A percentile compares a stretch with the other conserved stretches of the same genome.
Conservation (phyloP, 2,113 vertebrate genomes). For the Cisticola juncidis region DNA sequence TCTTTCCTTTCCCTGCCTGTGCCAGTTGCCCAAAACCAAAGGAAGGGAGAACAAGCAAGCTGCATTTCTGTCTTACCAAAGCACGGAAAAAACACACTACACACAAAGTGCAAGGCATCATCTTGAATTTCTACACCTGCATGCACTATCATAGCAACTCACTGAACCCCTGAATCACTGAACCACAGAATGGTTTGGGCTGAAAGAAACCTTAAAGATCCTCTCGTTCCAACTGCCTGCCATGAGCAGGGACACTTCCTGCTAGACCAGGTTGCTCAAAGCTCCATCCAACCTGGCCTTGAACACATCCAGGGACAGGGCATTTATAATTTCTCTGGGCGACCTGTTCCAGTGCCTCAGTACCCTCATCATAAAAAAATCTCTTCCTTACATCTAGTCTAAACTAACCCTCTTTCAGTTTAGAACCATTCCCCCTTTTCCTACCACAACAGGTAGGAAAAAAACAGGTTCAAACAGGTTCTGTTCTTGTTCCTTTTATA, state of each 20-base stretch:
- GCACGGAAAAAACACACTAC: not conserved
- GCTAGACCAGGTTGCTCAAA: not conserved
- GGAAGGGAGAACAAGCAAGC: not conserved
- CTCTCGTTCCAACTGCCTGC: not conserved
- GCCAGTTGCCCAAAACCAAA: not conserved
- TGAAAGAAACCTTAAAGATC: not conserved
- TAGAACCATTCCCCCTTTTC: not conserved
- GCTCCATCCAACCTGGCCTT: not conserved
- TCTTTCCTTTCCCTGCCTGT: not conserved
- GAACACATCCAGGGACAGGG: not conserved
- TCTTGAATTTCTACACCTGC: not conserved
- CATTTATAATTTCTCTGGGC: not conserved
- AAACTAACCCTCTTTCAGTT: not conserved
- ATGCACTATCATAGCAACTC: not conserved
- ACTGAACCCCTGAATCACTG: not conserved
- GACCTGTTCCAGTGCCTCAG: not conserved
- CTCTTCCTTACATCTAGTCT: not conserved
- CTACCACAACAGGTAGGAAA: not conserved
- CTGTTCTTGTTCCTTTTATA: not conserved
- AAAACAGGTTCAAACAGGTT: too few species aligned
- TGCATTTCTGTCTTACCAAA: not conserved
- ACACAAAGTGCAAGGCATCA: not conserved
- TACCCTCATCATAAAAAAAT: not conserved
- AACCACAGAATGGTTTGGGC: not conserved
- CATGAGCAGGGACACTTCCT: not conserved